A percentile compares a stretch with the other conserved stretches of the same genome.
phyloP scores from a whole-genome alignment of 2,797 vertebrate species.

The Hephaestus fuliginosus region DNA sequence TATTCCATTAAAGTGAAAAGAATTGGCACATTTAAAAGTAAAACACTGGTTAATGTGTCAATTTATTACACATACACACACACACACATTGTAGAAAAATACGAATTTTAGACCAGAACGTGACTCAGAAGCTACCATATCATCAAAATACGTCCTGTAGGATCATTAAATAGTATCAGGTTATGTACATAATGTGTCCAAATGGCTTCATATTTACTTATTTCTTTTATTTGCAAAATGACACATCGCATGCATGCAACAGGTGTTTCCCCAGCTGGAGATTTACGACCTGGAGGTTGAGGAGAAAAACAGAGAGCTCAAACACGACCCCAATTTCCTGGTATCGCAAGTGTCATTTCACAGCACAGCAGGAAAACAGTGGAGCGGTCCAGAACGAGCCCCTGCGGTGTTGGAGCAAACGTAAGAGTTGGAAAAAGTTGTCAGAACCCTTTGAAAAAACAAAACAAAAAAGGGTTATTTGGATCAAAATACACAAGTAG shows the following conservation, averaged over 20 bases:
- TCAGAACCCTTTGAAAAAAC: not conserved
- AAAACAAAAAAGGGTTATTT: not conserved
- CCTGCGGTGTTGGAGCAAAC: not conserved
- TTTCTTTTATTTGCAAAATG: not conserved
- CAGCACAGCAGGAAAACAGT: slow-evolving; percentile 46
- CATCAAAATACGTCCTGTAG: not conserved
- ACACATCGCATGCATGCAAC: not conserved
- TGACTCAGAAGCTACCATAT: not conserved
- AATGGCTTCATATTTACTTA: not conserved
- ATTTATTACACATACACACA: not conserved
- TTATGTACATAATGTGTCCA: not conserved
- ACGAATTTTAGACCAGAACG: not conserved
- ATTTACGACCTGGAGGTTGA: not conserved
- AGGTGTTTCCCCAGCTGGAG: slow-evolving; percentile 30
- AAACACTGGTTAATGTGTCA: not conserved
- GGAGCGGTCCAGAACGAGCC: not conserved
- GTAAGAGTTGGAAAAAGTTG: slow-evolving; percentile 14
- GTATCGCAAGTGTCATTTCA: slow-evolving; percentile 37
- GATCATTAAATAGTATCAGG: not conserved
- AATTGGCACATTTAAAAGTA: not conserved
- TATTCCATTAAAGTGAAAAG: not conserved
- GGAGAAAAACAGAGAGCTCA: slow-evolving; percentile 18
- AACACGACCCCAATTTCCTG: slow-evolving; percentile 36
- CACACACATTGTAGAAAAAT: not conserved
- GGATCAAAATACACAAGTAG: not conserved